Percentiles rank a stretch among this genome's conserved stretches.
Evolutionary conservation across 2,888 invertebrate genomes (phyloP).

Genomic region (Xestobium rufovillosum): DNA sequence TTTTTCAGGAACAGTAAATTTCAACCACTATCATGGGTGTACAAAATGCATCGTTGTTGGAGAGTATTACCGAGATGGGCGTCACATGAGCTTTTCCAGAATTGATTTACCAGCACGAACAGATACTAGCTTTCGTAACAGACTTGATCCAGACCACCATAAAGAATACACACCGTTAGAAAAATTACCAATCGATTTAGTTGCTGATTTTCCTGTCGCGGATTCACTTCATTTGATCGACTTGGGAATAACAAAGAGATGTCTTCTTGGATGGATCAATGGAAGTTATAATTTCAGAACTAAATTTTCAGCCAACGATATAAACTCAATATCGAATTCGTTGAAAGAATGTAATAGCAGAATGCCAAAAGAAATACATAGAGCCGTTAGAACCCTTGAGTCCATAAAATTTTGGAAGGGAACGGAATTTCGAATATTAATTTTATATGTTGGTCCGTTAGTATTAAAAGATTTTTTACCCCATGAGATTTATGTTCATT

Average conservation of each 20-base stretch:
- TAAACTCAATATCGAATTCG: conserved; percentile 13
- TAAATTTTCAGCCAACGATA: conserved; percentile 13
- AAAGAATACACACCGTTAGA: conserved; percentile 2
- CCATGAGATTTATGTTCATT: conserved; percentile 2
- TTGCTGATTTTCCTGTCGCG: conserved; percentile 24
- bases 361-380: conserved; percentile 21
- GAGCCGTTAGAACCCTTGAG: too few relatives aligned
- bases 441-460: too few relatives aligned
- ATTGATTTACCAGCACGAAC: conserved; percentile 15
- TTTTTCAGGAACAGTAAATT: too few relatives aligned
- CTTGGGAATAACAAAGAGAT: conserved; percentile 21
- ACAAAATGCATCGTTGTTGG: conserved; percentile 1
- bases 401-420: too few relatives aligned
- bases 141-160: conserved; percentile 2
- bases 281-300: conserved; percentile 20
- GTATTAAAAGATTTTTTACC: background rate
- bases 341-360: conserved; percentile 17
- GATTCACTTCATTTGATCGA: conserved; percentile 26
- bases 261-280: conserved; percentile 21
- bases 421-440: too few relatives aligned
- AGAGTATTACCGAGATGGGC: conserved; percentile 2
- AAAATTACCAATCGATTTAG: conserved; percentile 23
- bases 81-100: conserved; percentile 1
- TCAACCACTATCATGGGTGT: conserved; percentile 1
- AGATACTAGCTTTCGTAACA: conserved; percentile 20